Evolutionary conservation across 2,888 invertebrate genomes (phyloP).

Genomic region (Callyntrura guangdongensis): DNA sequence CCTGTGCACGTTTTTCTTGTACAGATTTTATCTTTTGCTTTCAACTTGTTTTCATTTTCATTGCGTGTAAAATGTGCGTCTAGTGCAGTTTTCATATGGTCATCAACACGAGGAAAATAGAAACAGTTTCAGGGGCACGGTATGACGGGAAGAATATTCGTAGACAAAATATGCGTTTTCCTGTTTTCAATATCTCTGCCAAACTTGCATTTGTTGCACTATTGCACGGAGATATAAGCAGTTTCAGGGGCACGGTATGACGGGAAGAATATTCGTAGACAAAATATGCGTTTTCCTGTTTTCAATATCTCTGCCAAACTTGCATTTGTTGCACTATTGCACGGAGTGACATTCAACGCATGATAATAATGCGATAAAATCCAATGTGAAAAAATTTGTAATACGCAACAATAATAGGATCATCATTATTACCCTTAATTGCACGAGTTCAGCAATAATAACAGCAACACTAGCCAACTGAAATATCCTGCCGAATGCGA

Average conservation of each 20-base stretch:
- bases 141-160: not conserved
- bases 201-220: no score
- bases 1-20: slow-evolving; percentile 29
- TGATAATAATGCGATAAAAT: slow-evolving; percentile 14
- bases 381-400: slow-evolving; percentile 30
- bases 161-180: not conserved
- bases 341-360: not conserved
- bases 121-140: not conserved
- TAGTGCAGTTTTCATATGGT: slow-evolving; percentile 33
- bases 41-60: slow-evolving; percentile 35
- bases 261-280: no score
- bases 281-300: not conserved
- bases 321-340: not conserved
- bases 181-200: not conserved
- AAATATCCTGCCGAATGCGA: no score
- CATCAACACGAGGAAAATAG: not conserved
- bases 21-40: slow-evolving; percentile 12
- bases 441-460: no score
- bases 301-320: not conserved
- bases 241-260: not conserved
- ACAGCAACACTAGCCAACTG: not conserved
- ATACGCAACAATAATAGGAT: not conserved
- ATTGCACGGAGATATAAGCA: no score
- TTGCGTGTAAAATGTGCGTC: not conserved
- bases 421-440: not conserved